Evolutionary conservation across 2,113 vertebrate species (phyloP).

Genomic region (Mesitornis unicolor): DNA sequence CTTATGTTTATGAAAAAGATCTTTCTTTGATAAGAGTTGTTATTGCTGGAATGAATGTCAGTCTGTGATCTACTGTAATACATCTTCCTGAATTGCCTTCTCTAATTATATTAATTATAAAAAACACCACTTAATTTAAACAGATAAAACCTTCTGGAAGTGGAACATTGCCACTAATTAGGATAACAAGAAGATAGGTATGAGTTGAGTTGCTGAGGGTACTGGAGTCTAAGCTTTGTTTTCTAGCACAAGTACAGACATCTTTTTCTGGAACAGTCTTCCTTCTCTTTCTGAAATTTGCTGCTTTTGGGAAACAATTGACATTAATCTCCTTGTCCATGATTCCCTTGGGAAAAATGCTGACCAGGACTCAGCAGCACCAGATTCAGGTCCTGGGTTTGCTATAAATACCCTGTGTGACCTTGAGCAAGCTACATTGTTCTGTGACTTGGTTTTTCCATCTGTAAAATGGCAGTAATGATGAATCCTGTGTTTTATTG

Average conservation of each 20-base stretch:
- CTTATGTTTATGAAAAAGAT: slow-evolving; percentile 36
- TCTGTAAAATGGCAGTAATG: not conserved
- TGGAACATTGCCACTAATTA: slow-evolving; percentile 30
- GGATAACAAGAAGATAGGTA: slow-evolving; percentile 15
- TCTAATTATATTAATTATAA: slow-evolving; percentile 49
- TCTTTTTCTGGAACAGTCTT: not conserved
- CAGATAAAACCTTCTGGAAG: slow-evolving; percentile 14
- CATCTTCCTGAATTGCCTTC: slow-evolving; percentile 41
- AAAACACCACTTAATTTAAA: not conserved
- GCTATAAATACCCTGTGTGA: not conserved
- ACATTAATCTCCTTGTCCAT: slow-evolving; percentile 5
- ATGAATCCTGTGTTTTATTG: slow-evolving; percentile 15
- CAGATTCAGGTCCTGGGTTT: slow-evolving; percentile 10
- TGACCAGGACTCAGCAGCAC: slow-evolving; percentile 14
- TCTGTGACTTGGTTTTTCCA: slow-evolving; percentile 18
- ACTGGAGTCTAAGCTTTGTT: not conserved
- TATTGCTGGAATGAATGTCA: slow-evolving; percentile 61
- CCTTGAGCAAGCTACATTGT: not conserved
- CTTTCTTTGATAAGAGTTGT: slow-evolving; percentile 62
- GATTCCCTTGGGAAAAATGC: not conserved
- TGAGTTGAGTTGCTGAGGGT: slow-evolving; percentile 10
- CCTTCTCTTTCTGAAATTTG: not conserved
- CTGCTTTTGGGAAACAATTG: not conserved
- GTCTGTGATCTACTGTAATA: slow-evolving; percentile 12
- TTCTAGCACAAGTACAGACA: not conserved